Evolutionary conservation across 1,140 invertebrate species (phyloP), one percentile per base, ranked within the genome.

Genomic region (Monochamus saltuarius): DNA sequence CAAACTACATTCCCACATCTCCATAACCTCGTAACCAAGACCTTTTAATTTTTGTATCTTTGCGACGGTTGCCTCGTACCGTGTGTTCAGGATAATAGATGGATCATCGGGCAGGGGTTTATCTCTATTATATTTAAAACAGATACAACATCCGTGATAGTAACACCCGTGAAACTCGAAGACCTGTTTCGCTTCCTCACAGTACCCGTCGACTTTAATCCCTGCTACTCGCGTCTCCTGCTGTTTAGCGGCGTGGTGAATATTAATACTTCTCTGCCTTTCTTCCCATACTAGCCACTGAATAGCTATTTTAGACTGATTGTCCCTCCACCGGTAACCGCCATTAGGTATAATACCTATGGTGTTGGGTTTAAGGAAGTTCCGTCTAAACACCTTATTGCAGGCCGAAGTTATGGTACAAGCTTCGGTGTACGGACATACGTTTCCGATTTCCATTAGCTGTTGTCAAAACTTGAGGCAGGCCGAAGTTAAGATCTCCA

Each of bases 101-200:
- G n/a, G n/a, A n/a, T 39, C n/a, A 10, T 39, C n/a, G n/a, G 9
- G 9, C n/a, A 39, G 9, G 9, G 38, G 38, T 39, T 39, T n/a
- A n/a, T 39, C n/a, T 9, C 38, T 39, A 10, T 39, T 39, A n/a
- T n/a, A n/a, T n/a, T n/a, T n/a, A n/a, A n/a, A n/a, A n/a, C n/a
- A n/a, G n/a, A 39, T n/a, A 46, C 7, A 7, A 13, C 14, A 19
- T 7, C 43, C 7, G 43, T 7, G 7, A 8, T 7, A 13, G 14
- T 36, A 54, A n/a, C n/a, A n/a, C 13, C 52, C 52, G 11, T 54
- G 52, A 54, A 54, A 46, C 8, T 54, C 29, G 34, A 6, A 54
- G 40, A 42, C 22, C 22, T 36, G 13, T 9, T 45, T 39, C 11
- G 14, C 40, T 14, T 7, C 36, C 13, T 38, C 10, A 19, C 36